Conservation (phyloP, 2,888 invertebrate species). For the Nasonia oneida region DNA sequence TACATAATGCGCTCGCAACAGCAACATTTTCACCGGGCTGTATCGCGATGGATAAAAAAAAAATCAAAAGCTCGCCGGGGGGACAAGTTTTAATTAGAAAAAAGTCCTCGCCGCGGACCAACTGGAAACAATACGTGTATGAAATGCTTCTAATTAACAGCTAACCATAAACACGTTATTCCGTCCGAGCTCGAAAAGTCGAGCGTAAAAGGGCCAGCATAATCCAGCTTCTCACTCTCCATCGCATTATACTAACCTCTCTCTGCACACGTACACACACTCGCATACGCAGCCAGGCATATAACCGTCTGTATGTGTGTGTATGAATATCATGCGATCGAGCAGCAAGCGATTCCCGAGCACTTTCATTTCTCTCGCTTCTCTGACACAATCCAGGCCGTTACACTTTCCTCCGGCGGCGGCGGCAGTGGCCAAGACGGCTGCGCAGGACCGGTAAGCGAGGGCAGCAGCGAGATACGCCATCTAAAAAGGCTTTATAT, state of each 20-base stretch:
- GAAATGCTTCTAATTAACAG: too few relatives aligned
- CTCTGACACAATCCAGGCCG: conserved; percentile 74
- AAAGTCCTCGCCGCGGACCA: background rate
- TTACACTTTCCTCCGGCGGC: conserved; percentile 73
- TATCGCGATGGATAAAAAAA: background rate
- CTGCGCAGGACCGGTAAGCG: background rate
- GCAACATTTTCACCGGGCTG: background rate
- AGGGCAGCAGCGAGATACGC: conserved; percentile 60
- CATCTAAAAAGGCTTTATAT: conserved; percentile 64
- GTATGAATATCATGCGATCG: conserved; percentile 54
- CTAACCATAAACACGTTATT: background rate
- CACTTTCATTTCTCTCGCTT: conserved; percentile 77
- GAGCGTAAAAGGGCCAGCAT: background rate
- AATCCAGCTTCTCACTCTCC: conserved; percentile 3
- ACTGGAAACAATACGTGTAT: too few relatives aligned
- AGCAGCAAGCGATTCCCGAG: conserved; percentile 55
- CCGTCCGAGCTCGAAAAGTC: background rate
- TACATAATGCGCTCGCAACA: background rate
- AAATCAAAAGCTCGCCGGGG: background rate
- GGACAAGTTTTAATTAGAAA: background rate
- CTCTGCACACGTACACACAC: background rate
- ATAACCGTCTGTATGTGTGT: background rate
- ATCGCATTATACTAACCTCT: background rate
- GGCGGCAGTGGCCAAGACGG: background rate
- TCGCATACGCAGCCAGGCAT: background rate